Evolutionary conservation across 2,797 vertebrate species (phyloP).

Genomic region (Cryptoblepharus egeriae): DNA sequence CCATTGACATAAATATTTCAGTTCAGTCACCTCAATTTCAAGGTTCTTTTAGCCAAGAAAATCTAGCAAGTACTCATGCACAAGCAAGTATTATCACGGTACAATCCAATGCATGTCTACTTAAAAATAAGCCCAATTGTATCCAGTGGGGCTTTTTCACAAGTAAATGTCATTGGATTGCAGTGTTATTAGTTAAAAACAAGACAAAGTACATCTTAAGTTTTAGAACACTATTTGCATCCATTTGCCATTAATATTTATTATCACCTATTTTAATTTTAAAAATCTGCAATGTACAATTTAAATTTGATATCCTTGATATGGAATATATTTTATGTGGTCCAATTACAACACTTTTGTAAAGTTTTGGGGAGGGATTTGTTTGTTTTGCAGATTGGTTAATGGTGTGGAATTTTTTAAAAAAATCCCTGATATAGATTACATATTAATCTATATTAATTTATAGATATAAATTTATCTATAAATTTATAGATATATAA

Average conservation of each 20-base stretch:
- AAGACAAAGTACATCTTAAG: constrained; percentile 31
- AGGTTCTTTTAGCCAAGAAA: background rate
- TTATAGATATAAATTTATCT: no score
- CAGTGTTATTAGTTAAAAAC: background rate
- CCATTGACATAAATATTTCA: constrained; percentile 9
- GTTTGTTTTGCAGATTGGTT: constrained; percentile 70
- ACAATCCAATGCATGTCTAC: no score
- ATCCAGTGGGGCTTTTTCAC: no score
- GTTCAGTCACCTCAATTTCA: background rate
- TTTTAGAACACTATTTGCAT: constrained; percentile 59
- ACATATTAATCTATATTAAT: no score
- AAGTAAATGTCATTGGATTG: background rate
- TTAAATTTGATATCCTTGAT: constrained; percentile 73
- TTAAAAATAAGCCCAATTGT: no score
- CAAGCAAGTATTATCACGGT: no score
- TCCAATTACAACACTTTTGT: constrained; percentile 57
- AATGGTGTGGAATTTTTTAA: constrained; percentile 68
- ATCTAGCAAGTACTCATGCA: no score
- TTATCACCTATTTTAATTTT: constrained; percentile 32
- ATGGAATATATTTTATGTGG: constrained; percentile 66
- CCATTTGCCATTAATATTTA: constrained; percentile 42
- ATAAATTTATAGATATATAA: constrained; percentile 75
- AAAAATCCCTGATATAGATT: constrained; percentile 69
- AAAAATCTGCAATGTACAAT: constrained; percentile 52
- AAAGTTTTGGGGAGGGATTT: background rate